A percentile compares a stretch with the other conserved stretches of the same genome.
These are phyloP conservation scores for Turritopsis dohrnii DNA, from an alignment of 30 jellyfish, hydroid and myxozoan genomes.

Conservation along the genomic window DNA sequence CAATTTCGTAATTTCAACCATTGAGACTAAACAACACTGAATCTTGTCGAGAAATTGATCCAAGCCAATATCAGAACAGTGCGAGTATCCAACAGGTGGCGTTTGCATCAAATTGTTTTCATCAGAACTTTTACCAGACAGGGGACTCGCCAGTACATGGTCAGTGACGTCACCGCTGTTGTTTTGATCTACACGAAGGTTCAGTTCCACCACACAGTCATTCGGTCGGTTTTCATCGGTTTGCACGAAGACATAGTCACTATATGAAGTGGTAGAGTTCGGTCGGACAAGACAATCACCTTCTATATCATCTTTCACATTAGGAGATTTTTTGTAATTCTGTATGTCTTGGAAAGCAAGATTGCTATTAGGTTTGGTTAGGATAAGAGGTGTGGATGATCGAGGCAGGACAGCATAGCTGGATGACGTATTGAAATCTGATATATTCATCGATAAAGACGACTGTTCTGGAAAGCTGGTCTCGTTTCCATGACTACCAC, in stretches of 20 bases:
- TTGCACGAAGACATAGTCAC: slow-evolving; percentile 18
- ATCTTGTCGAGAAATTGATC: slow-evolving; percentile 56
- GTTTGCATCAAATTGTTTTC: background rate
- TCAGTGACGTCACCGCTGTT: background rate
- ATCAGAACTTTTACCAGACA: background rate
- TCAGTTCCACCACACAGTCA: background rate
- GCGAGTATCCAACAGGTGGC: background rate
- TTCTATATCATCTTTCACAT: background rate
- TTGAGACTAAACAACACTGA: slow-evolving; percentile 60
- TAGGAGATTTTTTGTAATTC: background rate
- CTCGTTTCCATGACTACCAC: background rate
- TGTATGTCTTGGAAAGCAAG: background rate
- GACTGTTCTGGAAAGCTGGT: background rate
- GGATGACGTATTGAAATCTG: background rate
- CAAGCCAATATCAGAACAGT: slow-evolving; percentile 41
- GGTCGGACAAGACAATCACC: background rate
- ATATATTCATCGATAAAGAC: background rate
- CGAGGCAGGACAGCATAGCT: slow-evolving; percentile 16
- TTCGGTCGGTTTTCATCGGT: background rate
- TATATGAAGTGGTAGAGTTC: slow-evolving; percentile 2
- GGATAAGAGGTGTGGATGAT: slow-evolving; percentile 15
- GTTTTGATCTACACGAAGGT: background rate
- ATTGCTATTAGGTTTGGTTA: background rate
- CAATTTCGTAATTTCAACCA: slow-evolving; percentile 45
- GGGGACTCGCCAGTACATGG: background rate